A percentile compares a stretch with the other conserved stretches of the same genome.
These are phyloP conservation scores for Xylocopa sonorina DNA, from an alignment of 1,140 invertebrate genomes.

Conservation along the genomic window DNA sequence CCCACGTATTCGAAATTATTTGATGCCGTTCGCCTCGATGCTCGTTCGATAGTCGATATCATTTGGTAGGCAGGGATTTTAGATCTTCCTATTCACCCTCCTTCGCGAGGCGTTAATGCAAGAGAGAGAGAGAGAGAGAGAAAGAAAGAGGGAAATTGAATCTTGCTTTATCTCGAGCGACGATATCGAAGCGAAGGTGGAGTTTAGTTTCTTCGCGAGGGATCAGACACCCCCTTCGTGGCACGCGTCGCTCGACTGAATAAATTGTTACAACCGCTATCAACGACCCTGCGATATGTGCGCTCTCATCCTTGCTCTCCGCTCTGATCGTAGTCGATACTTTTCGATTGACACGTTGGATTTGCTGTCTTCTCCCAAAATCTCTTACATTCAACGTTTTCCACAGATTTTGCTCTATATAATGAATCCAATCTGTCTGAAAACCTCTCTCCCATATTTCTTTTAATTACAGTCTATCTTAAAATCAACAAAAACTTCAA, in stretches of 20 bases:
- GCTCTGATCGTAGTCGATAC: not conserved
- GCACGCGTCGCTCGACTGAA: conserved; percentile 66
- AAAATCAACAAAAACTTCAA: no score
- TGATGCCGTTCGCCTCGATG: conserved; percentile 42
- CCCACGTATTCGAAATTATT: conserved; percentile 57
- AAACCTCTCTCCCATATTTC: no score
- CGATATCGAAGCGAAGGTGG: conserved; percentile 61
- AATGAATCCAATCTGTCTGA: no score
- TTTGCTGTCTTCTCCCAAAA: no score
- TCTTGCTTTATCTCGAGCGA: conserved; percentile 74
- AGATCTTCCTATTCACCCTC: conserved; percentile 54
- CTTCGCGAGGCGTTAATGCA: conserved; percentile 48
- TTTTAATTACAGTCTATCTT: no score
- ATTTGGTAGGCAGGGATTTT: conserved; percentile 57
- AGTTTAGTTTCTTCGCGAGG: conserved; percentile 23
- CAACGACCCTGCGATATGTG: conserved; percentile 59
- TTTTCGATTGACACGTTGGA: conserved; percentile 47
- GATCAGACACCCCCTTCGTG: conserved; percentile 65
- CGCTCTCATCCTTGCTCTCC: not conserved
- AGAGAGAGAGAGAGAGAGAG: no score
- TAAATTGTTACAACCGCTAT: conserved; percentile 73
- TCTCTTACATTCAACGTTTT: not conserved
- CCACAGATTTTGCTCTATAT: no score
- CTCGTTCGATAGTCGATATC: conserved; percentile 54
- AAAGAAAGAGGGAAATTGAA: conserved; percentile 80